phyloP scores from a whole-genome alignment of 2,113 vertebrate species.

The Phylloscopus whistleri region DNA sequence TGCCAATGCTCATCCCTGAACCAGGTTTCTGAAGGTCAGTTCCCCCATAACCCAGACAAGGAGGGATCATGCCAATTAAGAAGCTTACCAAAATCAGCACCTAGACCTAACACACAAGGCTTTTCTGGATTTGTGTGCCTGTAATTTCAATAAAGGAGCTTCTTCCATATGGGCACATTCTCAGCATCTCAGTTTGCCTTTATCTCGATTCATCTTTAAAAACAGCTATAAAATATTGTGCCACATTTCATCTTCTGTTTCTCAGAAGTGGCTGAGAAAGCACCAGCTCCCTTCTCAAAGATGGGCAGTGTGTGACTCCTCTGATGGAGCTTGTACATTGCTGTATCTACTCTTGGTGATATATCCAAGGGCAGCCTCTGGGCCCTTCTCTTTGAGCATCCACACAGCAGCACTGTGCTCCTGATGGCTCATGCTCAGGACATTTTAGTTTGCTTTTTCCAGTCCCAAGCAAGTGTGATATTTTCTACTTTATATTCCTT shows the following conservation, averaged over 20 bases:
- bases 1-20: background rate
- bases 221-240: background rate
- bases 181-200: background rate
- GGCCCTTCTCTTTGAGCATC: background rate
- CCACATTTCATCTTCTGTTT: background rate
- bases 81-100: conserved; percentile 42
- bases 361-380: background rate
- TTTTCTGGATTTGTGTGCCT: conserved; percentile 54
- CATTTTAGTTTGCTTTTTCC: background rate
- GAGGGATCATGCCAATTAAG: conserved; percentile 47
- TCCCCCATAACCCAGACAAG: background rate
- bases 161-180: conserved; percentile 54
- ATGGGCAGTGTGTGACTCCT: background rate
- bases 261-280: background rate
- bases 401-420: background rate
- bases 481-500: background rate
- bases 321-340: background rate
- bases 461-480: background rate
- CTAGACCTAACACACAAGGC: background rate
- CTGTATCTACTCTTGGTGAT: rapidly evolving
- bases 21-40: conserved; percentile 23
- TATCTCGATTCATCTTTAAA: background rate
- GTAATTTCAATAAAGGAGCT: conserved; percentile 60
- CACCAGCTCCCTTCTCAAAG: background rate
- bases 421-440: background rate